phyloP scores from a whole-genome alignment of 1,140 invertebrate genomes.

The Drosophila lacteicornis region DNA sequence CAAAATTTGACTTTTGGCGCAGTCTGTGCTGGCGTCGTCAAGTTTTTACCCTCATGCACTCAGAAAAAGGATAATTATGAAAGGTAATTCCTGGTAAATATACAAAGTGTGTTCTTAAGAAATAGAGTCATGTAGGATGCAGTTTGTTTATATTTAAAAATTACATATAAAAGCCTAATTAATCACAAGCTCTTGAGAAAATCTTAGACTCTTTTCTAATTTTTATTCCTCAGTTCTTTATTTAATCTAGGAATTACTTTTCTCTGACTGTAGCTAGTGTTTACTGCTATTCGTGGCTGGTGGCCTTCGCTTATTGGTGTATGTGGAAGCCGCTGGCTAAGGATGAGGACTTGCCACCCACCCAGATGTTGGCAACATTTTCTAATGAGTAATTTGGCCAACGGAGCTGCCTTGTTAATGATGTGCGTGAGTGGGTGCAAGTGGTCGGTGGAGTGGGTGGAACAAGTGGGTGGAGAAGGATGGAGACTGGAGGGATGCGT shows the following conservation, averaged over 20 bases:
- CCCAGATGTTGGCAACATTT: constrained; percentile 60
- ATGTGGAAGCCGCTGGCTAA: background rate
- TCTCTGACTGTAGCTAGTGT: constrained; percentile 24
- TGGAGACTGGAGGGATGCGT: constrained; percentile 30
- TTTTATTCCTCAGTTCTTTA: too few relatives aligned
- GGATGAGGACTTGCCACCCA: constrained; percentile 52
- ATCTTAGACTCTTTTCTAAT: too few relatives aligned
- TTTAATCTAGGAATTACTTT: too few relatives aligned
- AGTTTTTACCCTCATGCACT: constrained; percentile 28
- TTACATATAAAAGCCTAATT: too few relatives aligned
- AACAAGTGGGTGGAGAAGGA: too few relatives aligned
- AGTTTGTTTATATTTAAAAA: too few relatives aligned
- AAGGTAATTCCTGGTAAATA: too few relatives aligned
- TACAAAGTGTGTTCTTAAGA: too few relatives aligned
- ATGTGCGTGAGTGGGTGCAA: constrained; percentile 52
- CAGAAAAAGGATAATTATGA: background rate
- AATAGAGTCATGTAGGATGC: too few relatives aligned
- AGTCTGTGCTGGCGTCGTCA: constrained; percentile 66
- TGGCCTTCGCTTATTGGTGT: constrained; percentile 23
- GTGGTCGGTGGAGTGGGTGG: constrained; percentile 4
- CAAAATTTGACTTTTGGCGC: constrained; percentile 84
- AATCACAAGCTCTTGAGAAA: too few relatives aligned
- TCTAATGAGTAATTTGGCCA: constrained; percentile 77
- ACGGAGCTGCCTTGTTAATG: constrained; percentile 70
- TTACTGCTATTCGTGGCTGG: constrained; percentile 50